These are phyloP conservation scores for Drosophila merina DNA, from an alignment of 2,888 invertebrate genomes.

Conservation along the genomic window DNA sequence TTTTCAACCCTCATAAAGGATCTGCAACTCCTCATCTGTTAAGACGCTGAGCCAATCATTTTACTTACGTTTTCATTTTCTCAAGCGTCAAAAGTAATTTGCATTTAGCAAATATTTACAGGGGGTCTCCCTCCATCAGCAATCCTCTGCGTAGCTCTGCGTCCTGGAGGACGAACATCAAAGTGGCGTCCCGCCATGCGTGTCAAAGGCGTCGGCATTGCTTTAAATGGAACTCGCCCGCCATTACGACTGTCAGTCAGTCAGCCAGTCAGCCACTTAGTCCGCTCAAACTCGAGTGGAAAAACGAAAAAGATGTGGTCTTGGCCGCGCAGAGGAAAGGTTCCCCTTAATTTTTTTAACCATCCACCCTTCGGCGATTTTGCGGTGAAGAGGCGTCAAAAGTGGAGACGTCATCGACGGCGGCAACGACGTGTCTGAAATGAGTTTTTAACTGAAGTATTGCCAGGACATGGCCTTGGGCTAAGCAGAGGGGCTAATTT, in stretches of 20 bases:
- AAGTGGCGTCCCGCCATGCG: slow-evolving; percentile 62
- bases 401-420: slow-evolving; percentile 38
- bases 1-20: slow-evolving; percentile 22
- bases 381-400: slow-evolving; percentile 36
- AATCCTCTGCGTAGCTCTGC: not conserved
- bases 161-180: slow-evolving; percentile 54
- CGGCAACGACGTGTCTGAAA: slow-evolving; percentile 47
- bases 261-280: not conserved
- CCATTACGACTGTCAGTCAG: slow-evolving; percentile 43
- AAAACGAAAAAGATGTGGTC: slow-evolving; percentile 1
- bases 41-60: slow-evolving; percentile 58
- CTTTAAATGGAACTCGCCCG: slow-evolving; percentile 65
- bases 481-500: slow-evolving; percentile 56
- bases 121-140: slow-evolving; percentile 9
- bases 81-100: slow-evolving; percentile 75
- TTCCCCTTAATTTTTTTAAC: slow-evolving; percentile 12
- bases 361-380: slow-evolving; percentile 48
- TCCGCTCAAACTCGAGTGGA: not conserved
- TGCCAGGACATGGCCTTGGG: slow-evolving; percentile 44
- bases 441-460: slow-evolving; percentile 56
- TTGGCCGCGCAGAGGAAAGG: not conserved
- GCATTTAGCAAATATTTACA: slow-evolving; percentile 74
- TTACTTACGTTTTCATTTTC: slow-evolving; percentile 59
- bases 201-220: slow-evolving; percentile 70
- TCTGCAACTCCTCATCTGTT: not conserved